Evolutionary conservation across 2,797 vertebrate species (phyloP), one percentile per base, ranked within the genome.

Genomic region (Sciurus carolinensis): DNA sequence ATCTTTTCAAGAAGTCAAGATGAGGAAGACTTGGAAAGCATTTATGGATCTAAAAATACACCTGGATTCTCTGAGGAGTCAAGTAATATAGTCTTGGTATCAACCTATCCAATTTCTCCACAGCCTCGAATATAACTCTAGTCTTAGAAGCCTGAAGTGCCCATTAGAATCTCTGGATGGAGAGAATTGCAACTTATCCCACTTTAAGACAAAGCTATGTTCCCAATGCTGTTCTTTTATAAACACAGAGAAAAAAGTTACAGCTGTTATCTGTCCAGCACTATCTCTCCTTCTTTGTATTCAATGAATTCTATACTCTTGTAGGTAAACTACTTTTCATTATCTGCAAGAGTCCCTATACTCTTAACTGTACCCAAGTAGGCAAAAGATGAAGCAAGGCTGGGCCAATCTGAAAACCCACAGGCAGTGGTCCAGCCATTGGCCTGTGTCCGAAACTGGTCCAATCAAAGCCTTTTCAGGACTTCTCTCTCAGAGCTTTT

Each of bases 241-340:
- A 66, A 91, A 52, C 18, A 33, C 2, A 30, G 0, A 26, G 0
- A 62, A 15, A 30, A 47, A 1, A 52, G n/a, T 3, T 3, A 28
- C 24, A 14, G 0, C 54, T n/a, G 26, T 75, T 36, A 4, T 42
- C n/a, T 12, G 3, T 24, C 69, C 1, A 7, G 12, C 1, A 1
- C 13, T 7, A 6, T 57, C 26, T 28, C 42, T 54, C 66, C 36
- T 12, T 0, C 3, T 54, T 42, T 7, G 36, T 77, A 42, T 57
- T 33, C 1, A 52, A 1, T 0, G 67, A 47, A 67, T 1, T 8
- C 42, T 10, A 59, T 14, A 9, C n/a, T 62, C 26, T 42, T 15
- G 36, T 4, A 12, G 50, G 42, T 20, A 47, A 20, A 8, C 17
- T 12, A 26, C 28, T 54, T 66, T 33, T 71, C n/a, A 33, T 59